These are phyloP conservation scores for Centroberyx gerrardi DNA, from an alignment of 2,797 vertebrate genomes.

Conservation along the genomic window DNA sequence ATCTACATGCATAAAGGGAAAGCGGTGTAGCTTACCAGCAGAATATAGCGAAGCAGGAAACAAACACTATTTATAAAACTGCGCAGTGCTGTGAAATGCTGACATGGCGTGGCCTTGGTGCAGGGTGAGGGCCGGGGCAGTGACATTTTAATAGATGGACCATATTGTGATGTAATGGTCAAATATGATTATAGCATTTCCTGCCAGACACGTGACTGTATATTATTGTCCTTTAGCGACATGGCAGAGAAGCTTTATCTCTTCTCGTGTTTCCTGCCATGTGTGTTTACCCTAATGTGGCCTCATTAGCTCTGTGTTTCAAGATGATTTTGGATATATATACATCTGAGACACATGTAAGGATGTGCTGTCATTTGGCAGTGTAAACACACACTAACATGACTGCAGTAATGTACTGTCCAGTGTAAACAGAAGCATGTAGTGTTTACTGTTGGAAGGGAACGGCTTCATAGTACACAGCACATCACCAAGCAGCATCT, in stretches of 20 bases:
- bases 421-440: slow-evolving; percentile 56
- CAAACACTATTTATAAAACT: slow-evolving; percentile 69
- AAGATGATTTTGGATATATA: slow-evolving; percentile 7
- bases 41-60: slow-evolving; percentile 57
- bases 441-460: slow-evolving; percentile 56
- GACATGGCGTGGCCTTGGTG: slow-evolving; percentile 62
- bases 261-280: slow-evolving; percentile 58
- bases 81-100: slow-evolving; percentile 55
- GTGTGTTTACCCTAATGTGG: slow-evolving; percentile 41
- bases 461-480: slow-evolving; percentile 33
- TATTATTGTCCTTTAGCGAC: slow-evolving; percentile 37
- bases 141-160: slow-evolving; percentile 53
- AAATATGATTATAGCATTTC: slow-evolving; percentile 68
- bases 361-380: slow-evolving; percentile 30
- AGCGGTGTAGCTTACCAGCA: slow-evolving; percentile 38
- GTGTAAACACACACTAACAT: slow-evolving; percentile 9
- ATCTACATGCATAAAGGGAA: background rate
- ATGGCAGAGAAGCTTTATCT: slow-evolving; percentile 65
- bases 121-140: slow-evolving; percentile 25
- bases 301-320: slow-evolving; percentile 16
- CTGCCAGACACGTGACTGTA: slow-evolving; percentile 52
- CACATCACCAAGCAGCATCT: slow-evolving; percentile 9
- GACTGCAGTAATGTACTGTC: background rate
- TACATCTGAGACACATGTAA: slow-evolving; percentile 11
- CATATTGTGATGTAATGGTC: slow-evolving; percentile 40